Base-by-base conservation (phyloP, 2,888 invertebrate species). In the Plagiodera versicolora region DNA sequence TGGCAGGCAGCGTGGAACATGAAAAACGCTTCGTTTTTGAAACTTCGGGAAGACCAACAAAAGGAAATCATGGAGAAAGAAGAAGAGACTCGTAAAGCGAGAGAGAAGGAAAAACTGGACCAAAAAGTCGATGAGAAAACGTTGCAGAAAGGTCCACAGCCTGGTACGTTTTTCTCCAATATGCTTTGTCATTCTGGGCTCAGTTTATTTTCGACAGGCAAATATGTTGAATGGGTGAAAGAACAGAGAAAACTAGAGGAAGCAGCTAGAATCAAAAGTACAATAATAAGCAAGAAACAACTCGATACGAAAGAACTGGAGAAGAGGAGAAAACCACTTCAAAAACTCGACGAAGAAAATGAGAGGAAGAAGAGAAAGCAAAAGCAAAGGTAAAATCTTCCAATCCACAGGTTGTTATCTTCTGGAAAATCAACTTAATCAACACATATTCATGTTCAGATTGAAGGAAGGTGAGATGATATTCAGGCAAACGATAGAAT, bases 1-100 rank as follows among this genome's bases (percentile, higher is more conserved):
- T 90, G 90, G 90, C 87, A 89, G 79, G 77, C 82, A 0, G 77
- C 82, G 19, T 89, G 88, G 83, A 82, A 78, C 11, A 69, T 82
- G 20, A 74, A 82, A 46, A 80, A 81, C 52, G 80, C 81, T 62
- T 81, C 68, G n/a, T 51, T 63, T 5, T 19, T 62, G 58, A 65
- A 53, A 65, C 71, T 54, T 65, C 68, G 61, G 64, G 60, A 78
- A 73, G 79, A 82, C 47, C 80, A 79, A 69, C 76, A 81, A 76
- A 81, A 44, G 46, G 49, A 59, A 30, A n/a, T 24, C 39, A 63
- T 39, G 64, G 65, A 14, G 81, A 82, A 72, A 81, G 79, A 54
- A 84, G 85, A 76, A 79, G 82, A 32, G 24, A 64, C 57, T n/a
- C 32, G 20, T 24, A 64, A 51, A 63, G 68, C 14, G 81, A 83